These are phyloP conservation scores for Eidolon dupreanum DNA, from an alignment of 2,797 vertebrate species.

Conservation along the genomic window DNA sequence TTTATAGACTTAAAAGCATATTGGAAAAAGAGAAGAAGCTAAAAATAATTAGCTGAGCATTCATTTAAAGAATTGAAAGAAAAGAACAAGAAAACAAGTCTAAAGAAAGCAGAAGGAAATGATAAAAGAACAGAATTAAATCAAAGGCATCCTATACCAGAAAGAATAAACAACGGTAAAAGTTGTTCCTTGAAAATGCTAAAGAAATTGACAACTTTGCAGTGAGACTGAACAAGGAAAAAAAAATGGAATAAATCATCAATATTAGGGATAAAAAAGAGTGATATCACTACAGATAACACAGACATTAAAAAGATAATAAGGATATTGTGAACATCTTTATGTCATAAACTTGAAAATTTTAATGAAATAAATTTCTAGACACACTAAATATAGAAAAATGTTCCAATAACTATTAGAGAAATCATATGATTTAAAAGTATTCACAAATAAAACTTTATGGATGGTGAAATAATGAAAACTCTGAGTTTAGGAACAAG, in stretches of 20 bases:
- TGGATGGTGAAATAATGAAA: not conserved
- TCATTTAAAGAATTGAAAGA: not conserved
- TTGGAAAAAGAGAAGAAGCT: not conserved
- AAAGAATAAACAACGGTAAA: not conserved
- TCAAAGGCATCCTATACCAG: not conserved
- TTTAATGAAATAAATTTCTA: not conserved
- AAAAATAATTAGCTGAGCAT: not conserved
- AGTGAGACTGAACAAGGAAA: not conserved
- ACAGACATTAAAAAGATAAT: not conserved
- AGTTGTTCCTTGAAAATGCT: not conserved
- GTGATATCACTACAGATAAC: not conserved
- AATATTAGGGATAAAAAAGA: not conserved
- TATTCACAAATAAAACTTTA: not conserved
- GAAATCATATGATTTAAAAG: not conserved
- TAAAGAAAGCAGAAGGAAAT: not conserved
- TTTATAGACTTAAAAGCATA: not conserved
- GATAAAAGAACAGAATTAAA: not conserved
- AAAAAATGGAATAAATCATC: not conserved
- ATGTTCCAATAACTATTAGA: not conserved
- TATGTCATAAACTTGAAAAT: not conserved
- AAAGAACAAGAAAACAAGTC: not conserved
- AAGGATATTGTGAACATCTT: not conserved
- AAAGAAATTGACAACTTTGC: not conserved
- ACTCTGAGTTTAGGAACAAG: not conserved
- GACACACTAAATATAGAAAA: not conserved